phyloP scores from a whole-genome alignment of 2,113 vertebrate genomes.

The Menidia beryllina region DNA sequence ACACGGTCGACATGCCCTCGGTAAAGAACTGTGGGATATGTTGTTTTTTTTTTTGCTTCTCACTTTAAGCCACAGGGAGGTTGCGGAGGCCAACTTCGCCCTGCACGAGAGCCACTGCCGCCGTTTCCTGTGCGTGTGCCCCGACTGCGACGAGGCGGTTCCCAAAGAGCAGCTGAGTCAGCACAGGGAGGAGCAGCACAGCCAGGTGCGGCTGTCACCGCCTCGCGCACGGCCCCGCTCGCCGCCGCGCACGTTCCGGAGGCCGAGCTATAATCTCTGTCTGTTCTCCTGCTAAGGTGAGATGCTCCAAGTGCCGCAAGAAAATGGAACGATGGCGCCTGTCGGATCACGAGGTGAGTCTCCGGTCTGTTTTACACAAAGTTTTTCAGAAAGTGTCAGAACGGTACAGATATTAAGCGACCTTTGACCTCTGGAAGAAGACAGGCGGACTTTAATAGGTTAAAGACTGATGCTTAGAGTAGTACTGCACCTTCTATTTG shows the following conservation, averaged over 20 bases:
- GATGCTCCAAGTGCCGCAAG: conserved; percentile 70
- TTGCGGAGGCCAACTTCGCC: conserved; percentile 78
- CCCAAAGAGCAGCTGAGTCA: conserved; percentile 68
- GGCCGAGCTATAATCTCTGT: neutral
- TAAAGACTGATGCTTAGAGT: too few relatives aligned
- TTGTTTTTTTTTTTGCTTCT: neutral
- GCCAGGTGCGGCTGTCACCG: conserved; percentile 72
- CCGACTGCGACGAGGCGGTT: conserved; percentile 78
- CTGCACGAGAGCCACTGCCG: conserved; percentile 85
- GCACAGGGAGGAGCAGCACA: conserved; percentile 78
- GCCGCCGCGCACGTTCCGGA: too few relatives aligned
- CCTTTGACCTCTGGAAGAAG: too few relatives aligned
- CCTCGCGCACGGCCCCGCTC: neutral
- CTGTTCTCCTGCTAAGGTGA: conserved; percentile 57
- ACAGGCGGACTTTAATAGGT: too few relatives aligned
- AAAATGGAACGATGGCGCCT: conserved; percentile 72
- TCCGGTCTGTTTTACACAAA: neutral
- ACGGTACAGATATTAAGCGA: too few relatives aligned
- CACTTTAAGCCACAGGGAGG: conserved; percentile 77
- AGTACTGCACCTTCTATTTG: too few relatives aligned
- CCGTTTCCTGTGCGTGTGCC: conserved; percentile 82
- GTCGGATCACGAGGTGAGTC: conserved; percentile 72
- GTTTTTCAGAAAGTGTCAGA: too few relatives aligned
- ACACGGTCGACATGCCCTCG: too few relatives aligned
- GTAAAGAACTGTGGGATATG: too few relatives aligned